phyloP scores from a whole-genome alignment of 2,113 vertebrate genomes.

The Opisthocomus hoazin region DNA sequence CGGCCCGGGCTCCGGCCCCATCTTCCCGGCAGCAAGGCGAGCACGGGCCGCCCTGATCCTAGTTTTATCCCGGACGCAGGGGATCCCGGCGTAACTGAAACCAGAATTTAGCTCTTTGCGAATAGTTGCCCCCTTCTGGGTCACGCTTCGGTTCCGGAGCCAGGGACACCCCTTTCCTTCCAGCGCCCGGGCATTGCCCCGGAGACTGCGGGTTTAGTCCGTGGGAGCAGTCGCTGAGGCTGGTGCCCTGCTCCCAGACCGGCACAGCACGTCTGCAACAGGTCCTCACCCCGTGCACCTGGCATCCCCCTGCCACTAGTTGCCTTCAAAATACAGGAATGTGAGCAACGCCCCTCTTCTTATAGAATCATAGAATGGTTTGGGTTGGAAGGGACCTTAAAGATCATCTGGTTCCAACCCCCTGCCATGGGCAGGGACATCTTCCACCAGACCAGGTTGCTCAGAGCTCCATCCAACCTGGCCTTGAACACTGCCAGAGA shows the following conservation, averaged over 20 bases:
- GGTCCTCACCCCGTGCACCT: not conserved
- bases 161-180: not conserved
- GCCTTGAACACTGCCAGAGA: no score
- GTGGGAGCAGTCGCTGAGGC: not conserved
- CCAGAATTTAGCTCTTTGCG: not conserved
- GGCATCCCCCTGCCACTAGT: not conserved
- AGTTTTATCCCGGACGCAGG: not conserved
- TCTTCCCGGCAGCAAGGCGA: not conserved
- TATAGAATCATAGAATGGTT: no score
- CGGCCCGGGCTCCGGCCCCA: not conserved
- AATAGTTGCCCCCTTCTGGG: not conserved
- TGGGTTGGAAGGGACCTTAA: no score
- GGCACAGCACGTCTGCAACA: not conserved
- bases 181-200: not conserved
- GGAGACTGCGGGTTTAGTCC: not conserved
- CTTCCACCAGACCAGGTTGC: no score
- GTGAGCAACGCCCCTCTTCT: not conserved
- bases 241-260: not conserved
- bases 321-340: not conserved
- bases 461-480: no score
- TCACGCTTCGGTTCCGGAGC: not conserved
- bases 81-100: not conserved
- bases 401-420: no score
- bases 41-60: not conserved
- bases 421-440: no score